Evolutionary conservation across 2,888 invertebrate genomes (phyloP).

Genomic region (Heliconius cydno): DNA sequence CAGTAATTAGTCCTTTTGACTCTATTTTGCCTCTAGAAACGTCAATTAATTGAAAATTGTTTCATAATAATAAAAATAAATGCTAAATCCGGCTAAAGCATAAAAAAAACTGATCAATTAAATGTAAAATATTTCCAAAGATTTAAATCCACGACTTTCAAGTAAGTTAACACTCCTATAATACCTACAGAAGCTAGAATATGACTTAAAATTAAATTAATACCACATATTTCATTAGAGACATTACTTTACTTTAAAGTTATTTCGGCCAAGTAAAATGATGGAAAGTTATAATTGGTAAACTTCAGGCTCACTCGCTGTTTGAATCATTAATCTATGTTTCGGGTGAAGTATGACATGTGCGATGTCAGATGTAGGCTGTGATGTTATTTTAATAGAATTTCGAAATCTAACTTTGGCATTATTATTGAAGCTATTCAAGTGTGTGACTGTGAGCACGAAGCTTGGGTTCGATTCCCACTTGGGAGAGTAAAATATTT

Average conservation of each 20-base stretch:
- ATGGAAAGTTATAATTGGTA: conserved; percentile 43
- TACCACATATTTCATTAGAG: background rate
- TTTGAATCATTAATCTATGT: conserved; percentile 35
- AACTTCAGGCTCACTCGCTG: conserved; percentile 32
- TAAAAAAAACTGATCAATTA: too few species aligned
- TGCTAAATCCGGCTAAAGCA: too few species aligned
- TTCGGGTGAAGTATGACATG: conserved; percentile 16
- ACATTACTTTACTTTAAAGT: conserved; percentile 14
- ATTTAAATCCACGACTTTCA: too few species aligned
- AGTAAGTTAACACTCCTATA: too few species aligned
- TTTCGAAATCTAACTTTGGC: background rate
- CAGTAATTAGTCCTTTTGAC: background rate
- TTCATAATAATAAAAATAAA: too few species aligned
- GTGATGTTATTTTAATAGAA: conserved; percentile 19
- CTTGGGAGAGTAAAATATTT: too few species aligned
- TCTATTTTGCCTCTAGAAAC: background rate
- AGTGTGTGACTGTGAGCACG: too few species aligned
- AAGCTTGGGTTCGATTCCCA: too few species aligned
- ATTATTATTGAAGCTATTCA: too few species aligned
- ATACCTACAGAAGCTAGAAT: background rate
- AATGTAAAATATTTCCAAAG: too few species aligned
- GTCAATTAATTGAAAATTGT: background rate
- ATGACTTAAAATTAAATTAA: background rate
- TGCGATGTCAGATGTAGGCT: conserved; percentile 23
- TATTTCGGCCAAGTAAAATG: conserved; percentile 34